Evolutionary conservation across 2,888 invertebrate species (phyloP).

Genomic region (Frankliniella intonsa): DNA sequence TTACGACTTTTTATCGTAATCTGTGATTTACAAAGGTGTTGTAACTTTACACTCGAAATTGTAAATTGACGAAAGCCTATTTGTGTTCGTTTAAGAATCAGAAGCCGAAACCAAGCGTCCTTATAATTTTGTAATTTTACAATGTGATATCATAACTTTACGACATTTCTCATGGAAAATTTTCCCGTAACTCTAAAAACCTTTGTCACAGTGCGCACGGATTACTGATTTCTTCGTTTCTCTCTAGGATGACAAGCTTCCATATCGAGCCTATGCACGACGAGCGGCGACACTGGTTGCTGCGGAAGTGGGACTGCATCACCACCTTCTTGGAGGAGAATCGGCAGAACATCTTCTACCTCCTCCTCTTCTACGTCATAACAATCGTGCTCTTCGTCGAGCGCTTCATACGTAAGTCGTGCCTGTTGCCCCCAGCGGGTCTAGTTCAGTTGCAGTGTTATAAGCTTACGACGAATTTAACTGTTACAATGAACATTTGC

Average conservation of each 20-base stretch:
- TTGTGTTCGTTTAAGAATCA: too few species aligned
- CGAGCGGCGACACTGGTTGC: constrained; percentile 62
- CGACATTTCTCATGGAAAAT: too few species aligned
- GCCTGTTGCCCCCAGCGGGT: neutral
- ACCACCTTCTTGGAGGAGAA: constrained; percentile 93
- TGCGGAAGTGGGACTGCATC: constrained; percentile 77
- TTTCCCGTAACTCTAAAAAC: too few species aligned
- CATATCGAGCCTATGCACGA: constrained; percentile 74
- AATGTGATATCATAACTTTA: too few species aligned
- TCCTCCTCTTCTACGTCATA: constrained; percentile 91
- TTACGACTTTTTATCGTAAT: too few species aligned
- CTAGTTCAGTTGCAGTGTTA: neutral
- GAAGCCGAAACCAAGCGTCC: too few species aligned
- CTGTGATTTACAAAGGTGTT: too few species aligned
- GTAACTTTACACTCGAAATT: too few species aligned
- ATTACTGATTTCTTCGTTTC: neutral
- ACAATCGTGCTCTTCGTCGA: constrained; percentile 92
- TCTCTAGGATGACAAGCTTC: constrained; percentile 81
- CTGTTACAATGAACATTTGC: neutral
- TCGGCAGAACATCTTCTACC: constrained; percentile 90
- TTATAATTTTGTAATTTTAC: too few species aligned
- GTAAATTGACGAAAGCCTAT: too few species aligned
- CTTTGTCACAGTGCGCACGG: too few species aligned
- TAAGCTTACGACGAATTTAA: neutral
- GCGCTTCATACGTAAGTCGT: constrained; percentile 78